These are phyloP conservation scores for Gopherus evgoodei DNA, from an alignment of 2,113 vertebrate species.

Conservation along the genomic window DNA sequence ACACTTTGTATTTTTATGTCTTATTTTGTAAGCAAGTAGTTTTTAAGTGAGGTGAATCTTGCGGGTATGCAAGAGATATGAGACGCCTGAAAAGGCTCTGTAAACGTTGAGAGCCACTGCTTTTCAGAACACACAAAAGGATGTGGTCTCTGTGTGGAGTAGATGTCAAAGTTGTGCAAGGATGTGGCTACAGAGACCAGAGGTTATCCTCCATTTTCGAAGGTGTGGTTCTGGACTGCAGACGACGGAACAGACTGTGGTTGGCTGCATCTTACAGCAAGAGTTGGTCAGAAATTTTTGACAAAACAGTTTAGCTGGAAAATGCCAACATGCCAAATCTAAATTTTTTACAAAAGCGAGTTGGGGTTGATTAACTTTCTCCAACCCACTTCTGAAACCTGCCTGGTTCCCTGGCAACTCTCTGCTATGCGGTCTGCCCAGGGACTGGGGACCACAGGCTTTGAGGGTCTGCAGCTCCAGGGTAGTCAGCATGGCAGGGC, in stretches of 20 bases:
- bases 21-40: no score
- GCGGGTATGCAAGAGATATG: no score
- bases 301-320: not conserved
- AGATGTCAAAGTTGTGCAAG: not conserved
- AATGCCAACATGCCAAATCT: no score
- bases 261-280: not conserved
- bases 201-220: rapidly evolving
- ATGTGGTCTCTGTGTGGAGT: not conserved
- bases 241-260: rapidly evolving
- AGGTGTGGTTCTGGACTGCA: not conserved
- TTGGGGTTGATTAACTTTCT: not conserved
- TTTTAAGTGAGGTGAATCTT: no score
- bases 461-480: not conserved
- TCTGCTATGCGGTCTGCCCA: not conserved
- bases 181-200: not conserved
- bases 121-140: not conserved
- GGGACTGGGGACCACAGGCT: not conserved
- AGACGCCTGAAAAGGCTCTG: no score
- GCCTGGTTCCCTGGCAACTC: not conserved
- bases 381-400: not conserved
- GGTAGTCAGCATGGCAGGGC: not conserved
- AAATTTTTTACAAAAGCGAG: not conserved
- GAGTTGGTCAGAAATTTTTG: not conserved
- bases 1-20: no score
- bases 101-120: no score